phyloP scores from a whole-genome alignment of 2,797 vertebrate genomes.

The Labroides dimidiatus region DNA sequence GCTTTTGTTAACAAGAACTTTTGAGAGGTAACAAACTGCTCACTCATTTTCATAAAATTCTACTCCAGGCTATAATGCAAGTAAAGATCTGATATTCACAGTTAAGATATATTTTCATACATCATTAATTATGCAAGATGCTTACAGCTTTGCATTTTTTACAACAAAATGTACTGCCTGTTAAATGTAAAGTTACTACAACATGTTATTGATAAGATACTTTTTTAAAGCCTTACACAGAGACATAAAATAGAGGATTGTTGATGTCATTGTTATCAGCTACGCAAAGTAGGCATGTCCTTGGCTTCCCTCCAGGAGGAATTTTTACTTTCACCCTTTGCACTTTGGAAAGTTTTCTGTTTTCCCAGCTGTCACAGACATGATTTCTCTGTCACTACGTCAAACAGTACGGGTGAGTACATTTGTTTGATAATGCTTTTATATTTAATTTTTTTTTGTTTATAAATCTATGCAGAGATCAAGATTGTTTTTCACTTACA shows the following conservation, averaged over 20 bases:
- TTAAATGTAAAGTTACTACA: constrained; percentile 5
- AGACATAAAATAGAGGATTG: constrained; percentile 17
- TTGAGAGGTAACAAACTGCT: constrained; percentile 16
- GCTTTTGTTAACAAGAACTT: background rate
- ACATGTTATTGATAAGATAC: constrained; percentile 9
- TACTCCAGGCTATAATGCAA: constrained; percentile 1
- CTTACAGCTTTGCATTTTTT: constrained; percentile 10
- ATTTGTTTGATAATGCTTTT: constrained; percentile 8
- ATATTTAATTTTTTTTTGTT: constrained; percentile 4
- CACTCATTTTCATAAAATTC: constrained; percentile 7
- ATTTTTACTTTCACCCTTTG: constrained; percentile 55
- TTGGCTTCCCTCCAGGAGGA: constrained; percentile 29
- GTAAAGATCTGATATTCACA: background rate
- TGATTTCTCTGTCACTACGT: constrained; percentile 56
- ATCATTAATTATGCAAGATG: background rate
- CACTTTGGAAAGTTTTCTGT: constrained; percentile 45
- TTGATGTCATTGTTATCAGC: constrained; percentile 38
- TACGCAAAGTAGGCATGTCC: constrained; percentile 42
- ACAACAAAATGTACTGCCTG: background rate
- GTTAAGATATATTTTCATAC: constrained; percentile 9
- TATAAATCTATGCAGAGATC: background rate
- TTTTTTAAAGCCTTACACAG: constrained; percentile 15
- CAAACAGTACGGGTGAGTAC: constrained; percentile 62
- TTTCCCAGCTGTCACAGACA: constrained; percentile 51
- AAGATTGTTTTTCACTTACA: background rate